Evolutionary conservation across 2,888 invertebrate species (phyloP), one percentile per base, ranked within the genome.

Genomic region (Pardosa pseudoannulata): DNA sequence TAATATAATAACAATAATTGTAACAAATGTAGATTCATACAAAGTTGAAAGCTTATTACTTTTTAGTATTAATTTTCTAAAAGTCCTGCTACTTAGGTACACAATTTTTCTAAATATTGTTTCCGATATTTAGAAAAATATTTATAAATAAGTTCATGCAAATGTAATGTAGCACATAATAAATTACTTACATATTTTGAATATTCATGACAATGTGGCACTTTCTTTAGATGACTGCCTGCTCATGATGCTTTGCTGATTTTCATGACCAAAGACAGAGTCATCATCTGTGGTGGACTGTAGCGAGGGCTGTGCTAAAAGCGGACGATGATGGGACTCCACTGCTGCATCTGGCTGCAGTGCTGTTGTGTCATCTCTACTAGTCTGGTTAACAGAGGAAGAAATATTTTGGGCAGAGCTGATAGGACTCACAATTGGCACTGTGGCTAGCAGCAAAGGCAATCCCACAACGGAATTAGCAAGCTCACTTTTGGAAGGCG

Each of bases 401-500:
- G 62, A 28, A 16, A 36, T 36, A 68, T 27, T 64, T n/a, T 50
- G 46, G 19, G 76, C 39, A 19, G 83, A 64, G 27, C 78, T 67
- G 68, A 86, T 79, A 36, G 85, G 85, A 56, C 85, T 86, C 31
- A 86, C 85, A 62, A 86, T 86, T 56, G 85, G 85, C 85, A 86
- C 85, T 74, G 85, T 79, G 80, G 87, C 87, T 70, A 87, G 79
- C 29, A 87, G 79, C 75, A 87, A 70, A 65, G 87, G 87, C 71
- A 87, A 67, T 56, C 87, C 87, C 75, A 87, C 87, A 46, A 87
- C 87, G 50, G 87, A 87, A 70, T 87, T 87, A 46, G 80, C 87
- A 65, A 87, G 79, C 75, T 80, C 87, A 71, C 80, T 87, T 50
- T 80, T 87, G 36, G 79, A 79, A 68, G 85, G 78, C 31, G 76